Conservation (phyloP, 2,113 vertebrate species). For the Anarrhichthys ocellatus region DNA sequence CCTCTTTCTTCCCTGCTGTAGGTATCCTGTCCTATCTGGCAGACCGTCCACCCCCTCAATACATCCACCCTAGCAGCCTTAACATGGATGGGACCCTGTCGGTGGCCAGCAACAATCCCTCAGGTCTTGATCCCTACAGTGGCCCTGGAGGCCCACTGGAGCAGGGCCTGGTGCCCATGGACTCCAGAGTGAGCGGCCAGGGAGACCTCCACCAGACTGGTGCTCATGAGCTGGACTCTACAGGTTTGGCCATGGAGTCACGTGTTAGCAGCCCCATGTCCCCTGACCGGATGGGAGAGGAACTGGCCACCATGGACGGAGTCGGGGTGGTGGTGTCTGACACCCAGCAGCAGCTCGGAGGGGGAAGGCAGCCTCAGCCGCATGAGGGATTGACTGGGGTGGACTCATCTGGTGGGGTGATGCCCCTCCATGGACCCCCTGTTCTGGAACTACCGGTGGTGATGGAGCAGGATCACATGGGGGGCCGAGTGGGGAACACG, state of each 20-base stretch:
- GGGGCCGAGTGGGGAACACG: slow-evolving; percentile 82
- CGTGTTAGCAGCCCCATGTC: slow-evolving; percentile 96
- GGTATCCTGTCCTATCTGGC: slow-evolving; percentile 98
- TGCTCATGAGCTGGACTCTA: slow-evolving; percentile 90
- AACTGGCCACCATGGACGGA: slow-evolving; percentile 88
- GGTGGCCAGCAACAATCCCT: slow-evolving; percentile 88
- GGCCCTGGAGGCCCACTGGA: slow-evolving; percentile 90
- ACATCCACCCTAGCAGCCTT: slow-evolving; percentile 96
- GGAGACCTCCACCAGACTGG: slow-evolving; percentile 89
- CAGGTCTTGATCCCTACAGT: slow-evolving; percentile 92
- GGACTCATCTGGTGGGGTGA: slow-evolving; percentile 88
- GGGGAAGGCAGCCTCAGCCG: slow-evolving; percentile 82
- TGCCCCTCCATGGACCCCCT: slow-evolving; percentile 88
- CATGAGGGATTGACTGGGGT: slow-evolving; percentile 88
- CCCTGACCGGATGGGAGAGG: slow-evolving; percentile 91
- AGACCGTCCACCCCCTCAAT: slow-evolving; percentile 97
- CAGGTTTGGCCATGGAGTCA: slow-evolving; percentile 91
- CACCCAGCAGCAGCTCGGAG: slow-evolving; percentile 85
- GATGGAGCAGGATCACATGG: slow-evolving; percentile 93
- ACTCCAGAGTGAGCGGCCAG: slow-evolving; percentile 90
- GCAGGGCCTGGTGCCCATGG: slow-evolving; percentile 91
- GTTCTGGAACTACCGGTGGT: slow-evolving; percentile 95
- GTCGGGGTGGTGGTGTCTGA: slow-evolving; percentile 88
- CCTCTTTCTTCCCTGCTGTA: slow-evolving; percentile 51
- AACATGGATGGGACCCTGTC: slow-evolving; percentile 92